These are phyloP conservation scores for Corythornis leucogaster DNA, from an alignment of 2,797 vertebrate species.

Conservation along the genomic window DNA sequence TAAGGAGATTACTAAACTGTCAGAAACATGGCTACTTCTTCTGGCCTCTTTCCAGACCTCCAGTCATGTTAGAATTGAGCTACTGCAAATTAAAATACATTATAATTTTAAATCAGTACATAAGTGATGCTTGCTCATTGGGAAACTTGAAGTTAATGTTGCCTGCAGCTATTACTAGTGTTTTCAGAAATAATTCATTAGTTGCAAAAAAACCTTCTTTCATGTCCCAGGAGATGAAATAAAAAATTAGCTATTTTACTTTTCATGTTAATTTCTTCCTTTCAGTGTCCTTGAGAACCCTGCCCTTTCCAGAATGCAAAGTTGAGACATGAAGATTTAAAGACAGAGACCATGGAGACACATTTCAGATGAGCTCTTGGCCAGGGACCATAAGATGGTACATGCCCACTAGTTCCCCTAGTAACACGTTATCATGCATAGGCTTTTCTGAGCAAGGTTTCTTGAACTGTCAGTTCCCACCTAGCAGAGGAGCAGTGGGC, in stretches of 20 bases:
- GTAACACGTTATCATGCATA: fast-evolving
- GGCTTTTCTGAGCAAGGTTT: neutral
- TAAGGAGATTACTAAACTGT: neutral
- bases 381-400: neutral
- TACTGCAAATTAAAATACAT: slow-evolving; percentile 44
- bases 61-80: slow-evolving; percentile 15
- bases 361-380: neutral
- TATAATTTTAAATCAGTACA: slow-evolving; percentile 31
- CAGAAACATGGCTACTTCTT: neutral
- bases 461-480: neutral
- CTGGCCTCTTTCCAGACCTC: slow-evolving; percentile 38
- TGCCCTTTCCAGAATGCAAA: neutral
- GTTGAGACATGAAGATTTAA: neutral
- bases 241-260: neutral
- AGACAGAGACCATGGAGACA: neutral
- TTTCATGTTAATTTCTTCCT: neutral
- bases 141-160: slow-evolving; percentile 42
- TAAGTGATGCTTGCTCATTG: slow-evolving; percentile 43
- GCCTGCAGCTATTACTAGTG: slow-evolving; percentile 39
- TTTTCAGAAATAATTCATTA: slow-evolving; percentile 68
- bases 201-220: slow-evolving; percentile 28
- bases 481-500: neutral
- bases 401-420: neutral
- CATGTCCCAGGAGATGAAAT: neutral
- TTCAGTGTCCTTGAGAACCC: neutral